These are phyloP conservation scores for Paedocypris sp. DNA, from an alignment of 2,113 vertebrate genomes.

Conservation along the genomic window DNA sequence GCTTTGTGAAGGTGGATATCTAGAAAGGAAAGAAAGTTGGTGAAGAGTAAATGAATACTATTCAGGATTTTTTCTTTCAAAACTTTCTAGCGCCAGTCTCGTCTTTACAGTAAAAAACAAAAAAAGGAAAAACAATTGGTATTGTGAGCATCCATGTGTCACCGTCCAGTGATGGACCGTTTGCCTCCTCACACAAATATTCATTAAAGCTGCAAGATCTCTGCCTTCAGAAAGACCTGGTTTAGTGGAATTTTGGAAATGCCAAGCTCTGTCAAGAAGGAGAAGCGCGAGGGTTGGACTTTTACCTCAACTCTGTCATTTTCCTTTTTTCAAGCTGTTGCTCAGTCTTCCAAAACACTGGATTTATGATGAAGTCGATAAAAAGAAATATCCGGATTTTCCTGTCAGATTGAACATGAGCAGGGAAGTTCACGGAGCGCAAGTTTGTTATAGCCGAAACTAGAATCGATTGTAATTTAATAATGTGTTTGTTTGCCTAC, in stretches of 20 bases:
- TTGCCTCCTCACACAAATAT: conserved; percentile 31
- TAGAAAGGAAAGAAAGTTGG: no score
- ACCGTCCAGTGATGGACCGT: conserved; percentile 20
- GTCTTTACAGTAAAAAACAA: no score
- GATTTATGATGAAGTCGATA: neutral
- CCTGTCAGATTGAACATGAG: neutral
- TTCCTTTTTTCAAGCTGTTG: neutral
- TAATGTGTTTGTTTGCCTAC: no score
- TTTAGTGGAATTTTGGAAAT: neutral
- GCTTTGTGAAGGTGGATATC: no score
- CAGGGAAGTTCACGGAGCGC: neutral
- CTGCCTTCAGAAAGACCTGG: neutral
- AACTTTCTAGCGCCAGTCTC: no score
- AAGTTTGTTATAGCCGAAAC: neutral
- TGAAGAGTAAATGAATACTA: no score
- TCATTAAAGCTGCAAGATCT: conserved; percentile 30
- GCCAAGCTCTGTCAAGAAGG: neutral
- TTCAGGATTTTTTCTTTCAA: no score
- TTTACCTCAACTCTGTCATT: neutral
- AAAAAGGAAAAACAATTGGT: no score
- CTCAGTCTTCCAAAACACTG: neutral
- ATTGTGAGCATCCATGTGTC: no score
- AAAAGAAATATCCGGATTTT: neutral
- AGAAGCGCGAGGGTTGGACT: neutral
- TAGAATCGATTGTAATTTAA: no score